Evolutionary conservation across 1,140 invertebrate genomes (phyloP), one percentile per base, ranked within the genome.

Genomic region (Heliconius eleuchia): DNA sequence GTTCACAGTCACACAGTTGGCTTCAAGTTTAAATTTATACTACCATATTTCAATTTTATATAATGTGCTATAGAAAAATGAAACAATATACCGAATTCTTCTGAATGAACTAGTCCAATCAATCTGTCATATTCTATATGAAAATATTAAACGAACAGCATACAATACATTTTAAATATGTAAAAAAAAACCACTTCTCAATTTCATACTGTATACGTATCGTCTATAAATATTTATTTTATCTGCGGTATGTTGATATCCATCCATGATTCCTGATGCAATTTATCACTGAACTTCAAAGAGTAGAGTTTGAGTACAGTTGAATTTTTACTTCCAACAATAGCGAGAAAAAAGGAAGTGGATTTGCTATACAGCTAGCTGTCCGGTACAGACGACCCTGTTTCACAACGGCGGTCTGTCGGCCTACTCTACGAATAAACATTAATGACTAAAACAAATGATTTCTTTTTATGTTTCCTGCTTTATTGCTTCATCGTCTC

Each of bases 341-440:
- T 77, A 73, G 42, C n/a, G 27, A 52, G 73, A 80, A 77, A 78
- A 79, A 77, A 73, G 80, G 80, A 79, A 83, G 75, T 42, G 73
- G 27, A 71, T 71, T 72, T 46, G 57, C 78, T 75, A 79, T 77
- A 81, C 70, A 46, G 13, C 42, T 46, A 78, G 60, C 77, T 72
- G 81, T 70, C 74, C 60, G 71, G 76, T 73, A 30, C 70, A 46
- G 73, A 77, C 57, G 71, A 79, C 82, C 74, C 76, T 83, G 73
- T 81, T 83, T 79, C 80, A 78, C 55, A 81, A 83, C 76, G 78
- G 76, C 79, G 76, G 82, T 79, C 81, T 79, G 77, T 79, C 77
- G 71, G 76, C 50, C 79, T 72, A 73, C 70, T 79, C 77, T 78
- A 30, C 71, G 79, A 83, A 83, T 80, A 70, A 55, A 80, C 71